phyloP scores from a whole-genome alignment of 2,888 invertebrate species.

The Andrena camellia region DNA sequence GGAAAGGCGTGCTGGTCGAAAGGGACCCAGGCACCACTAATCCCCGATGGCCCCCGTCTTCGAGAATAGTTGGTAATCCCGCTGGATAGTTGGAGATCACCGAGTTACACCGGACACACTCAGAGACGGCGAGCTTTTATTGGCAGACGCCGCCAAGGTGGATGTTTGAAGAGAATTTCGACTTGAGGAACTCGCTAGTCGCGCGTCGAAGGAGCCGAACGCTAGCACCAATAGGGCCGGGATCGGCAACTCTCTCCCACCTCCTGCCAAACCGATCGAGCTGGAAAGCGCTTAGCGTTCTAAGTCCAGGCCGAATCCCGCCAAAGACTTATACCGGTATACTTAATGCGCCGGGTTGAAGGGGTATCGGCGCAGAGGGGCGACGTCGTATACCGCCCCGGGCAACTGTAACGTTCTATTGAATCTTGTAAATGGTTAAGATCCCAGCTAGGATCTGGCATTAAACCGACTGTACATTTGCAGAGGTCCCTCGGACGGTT shows the following conservation, averaged over 20 bases:
- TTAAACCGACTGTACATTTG: slow-evolving; percentile 45
- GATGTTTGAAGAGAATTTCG: slow-evolving; percentile 74
- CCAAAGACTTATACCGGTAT: slow-evolving; percentile 71
- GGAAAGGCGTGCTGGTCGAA: slow-evolving; percentile 68
- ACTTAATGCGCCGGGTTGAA: slow-evolving; percentile 65
- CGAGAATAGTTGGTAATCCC: slow-evolving; percentile 85
- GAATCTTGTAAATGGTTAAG: slow-evolving; percentile 59
- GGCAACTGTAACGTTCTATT: slow-evolving; percentile 56
- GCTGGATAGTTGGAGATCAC: slow-evolving; percentile 85
- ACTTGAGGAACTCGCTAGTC: slow-evolving; percentile 74
- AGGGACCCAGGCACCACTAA: slow-evolving; percentile 70
- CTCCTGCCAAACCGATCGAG: slow-evolving; percentile 48
- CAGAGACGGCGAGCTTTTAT: slow-evolving; percentile 68
- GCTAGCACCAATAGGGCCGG: slow-evolving; percentile 40
- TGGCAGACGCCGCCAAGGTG: slow-evolving; percentile 73
- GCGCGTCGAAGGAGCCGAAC: slow-evolving; percentile 70
- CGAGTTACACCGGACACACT: slow-evolving; percentile 83
- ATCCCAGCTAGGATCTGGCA: slow-evolving; percentile 30
- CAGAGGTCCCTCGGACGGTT: slow-evolving; percentile 1
- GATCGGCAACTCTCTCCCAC: slow-evolving; percentile 16
- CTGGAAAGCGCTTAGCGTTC: slow-evolving; percentile 73
- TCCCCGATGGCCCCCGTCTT: slow-evolving; percentile 81
- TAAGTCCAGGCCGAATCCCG: slow-evolving; percentile 68
- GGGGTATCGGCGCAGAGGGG: slow-evolving; percentile 40
- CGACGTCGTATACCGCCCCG: slow-evolving; percentile 42